phyloP scores from a whole-genome alignment of 2,113 vertebrate species.

The western clawed frog (Xenopus tropicalis) region UCB_Xtro_10.0 CM004446.2:98031501-98032000 shows the following conservation, averaged over 20 bases:
- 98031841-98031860: too few species aligned
- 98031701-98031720: constrained; percentile 98
- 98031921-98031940: too few species aligned
- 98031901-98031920: too few species aligned
- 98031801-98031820: too few species aligned
- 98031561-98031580: constrained; percentile 97
- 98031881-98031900: too few species aligned
- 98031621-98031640: constrained; percentile 91
- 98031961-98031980: background rate
- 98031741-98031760: constrained; percentile 97
- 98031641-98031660: constrained; percentile 93
- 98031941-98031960: too few species aligned
- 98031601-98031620: constrained; percentile 96
- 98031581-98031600: constrained; percentile 96
- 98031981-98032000: constrained; percentile 82
- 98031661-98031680: constrained; percentile 95
- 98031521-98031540: constrained; percentile 92
- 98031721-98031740: constrained; percentile 93
- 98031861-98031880: too few species aligned
- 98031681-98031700: constrained; percentile 96
- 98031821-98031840: too few species aligned
- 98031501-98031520: constrained; percentile 16
- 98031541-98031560: constrained; percentile 91
- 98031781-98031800: too few species aligned
- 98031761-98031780: constrained; percentile 70